Percentiles rank a stretch among this genome's conserved stretches.
phyloP scores from a whole-genome alignment of 1,140 invertebrate species.

The Apis dorsata region DNA sequence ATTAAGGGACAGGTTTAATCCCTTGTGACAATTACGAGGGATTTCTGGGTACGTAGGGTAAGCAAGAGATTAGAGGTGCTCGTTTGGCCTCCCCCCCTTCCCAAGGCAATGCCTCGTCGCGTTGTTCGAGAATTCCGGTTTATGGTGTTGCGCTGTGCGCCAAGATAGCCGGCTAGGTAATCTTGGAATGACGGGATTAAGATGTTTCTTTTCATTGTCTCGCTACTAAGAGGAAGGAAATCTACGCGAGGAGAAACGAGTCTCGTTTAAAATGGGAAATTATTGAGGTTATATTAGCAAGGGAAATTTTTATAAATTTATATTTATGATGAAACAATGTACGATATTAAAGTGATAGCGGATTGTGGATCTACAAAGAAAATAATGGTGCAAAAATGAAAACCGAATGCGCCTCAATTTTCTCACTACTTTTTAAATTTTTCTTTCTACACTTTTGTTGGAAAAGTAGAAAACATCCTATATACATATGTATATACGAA shows the following conservation, averaged over 20 bases:
- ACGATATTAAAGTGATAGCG: too few relatives aligned
- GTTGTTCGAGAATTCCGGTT: constrained; percentile 24
- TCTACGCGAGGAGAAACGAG: too few relatives aligned
- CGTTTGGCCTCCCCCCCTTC: neutral
- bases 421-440: too few relatives aligned
- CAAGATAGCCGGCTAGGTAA: neutral
- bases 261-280: neutral
- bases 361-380: too few relatives aligned
- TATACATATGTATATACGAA: too few relatives aligned
- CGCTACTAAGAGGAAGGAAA: neutral
- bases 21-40: constrained; percentile 15
- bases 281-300: too few relatives aligned
- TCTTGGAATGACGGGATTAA: neutral
- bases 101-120: neutral
- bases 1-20: constrained; percentile 17
- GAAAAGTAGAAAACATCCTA: too few relatives aligned
- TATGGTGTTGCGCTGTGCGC: neutral
- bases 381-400: too few relatives aligned
- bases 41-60: neutral
- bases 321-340: too few relatives aligned
- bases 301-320: too few relatives aligned
- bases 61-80: constrained; percentile 14
- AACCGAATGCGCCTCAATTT: too few relatives aligned
- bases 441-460: too few relatives aligned
- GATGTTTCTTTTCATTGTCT: neutral